Conservation (phyloP, 2,888 invertebrate species). For the Junonia oenone region DNA sequence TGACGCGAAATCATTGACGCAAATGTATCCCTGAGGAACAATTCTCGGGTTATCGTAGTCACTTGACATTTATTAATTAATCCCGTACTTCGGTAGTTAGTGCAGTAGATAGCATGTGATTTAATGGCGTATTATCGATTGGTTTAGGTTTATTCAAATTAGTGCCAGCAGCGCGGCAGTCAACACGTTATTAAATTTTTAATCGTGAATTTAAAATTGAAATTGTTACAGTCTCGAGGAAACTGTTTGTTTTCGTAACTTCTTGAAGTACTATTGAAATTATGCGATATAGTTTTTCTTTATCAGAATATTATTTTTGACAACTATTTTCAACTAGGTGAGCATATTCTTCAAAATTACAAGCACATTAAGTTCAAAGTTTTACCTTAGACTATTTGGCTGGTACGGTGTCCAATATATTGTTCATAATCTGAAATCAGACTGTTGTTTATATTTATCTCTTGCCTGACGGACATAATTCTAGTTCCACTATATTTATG, state of each 20-base stretch:
- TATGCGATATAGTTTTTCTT: not conserved
- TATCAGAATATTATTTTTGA: not conserved
- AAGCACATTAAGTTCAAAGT: no score
- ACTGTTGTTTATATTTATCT: no score
- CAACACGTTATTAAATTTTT: slow-evolving; percentile 6
- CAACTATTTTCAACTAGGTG: not conserved
- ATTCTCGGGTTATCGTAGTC: slow-evolving; percentile 53
- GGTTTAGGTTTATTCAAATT: slow-evolving; percentile 21
- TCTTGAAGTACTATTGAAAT: not conserved
- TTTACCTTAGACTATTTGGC: no score
- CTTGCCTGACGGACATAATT: not conserved
- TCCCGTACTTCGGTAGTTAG: slow-evolving; percentile 32
- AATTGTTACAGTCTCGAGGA: not conserved
- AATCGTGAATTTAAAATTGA: not conserved
- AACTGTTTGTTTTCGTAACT: not conserved
- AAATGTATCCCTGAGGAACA: slow-evolving; percentile 47
- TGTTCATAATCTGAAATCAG: no score
- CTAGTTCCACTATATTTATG: no score
- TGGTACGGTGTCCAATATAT: no score
- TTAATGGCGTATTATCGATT: slow-evolving; percentile 16
- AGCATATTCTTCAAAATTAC: not conserved
- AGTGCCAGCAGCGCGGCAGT: slow-evolving; percentile 10
- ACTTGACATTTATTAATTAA: slow-evolving; percentile 51
- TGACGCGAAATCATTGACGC: slow-evolving; percentile 54
- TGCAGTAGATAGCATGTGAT: slow-evolving; percentile 16